Percentiles rank a stretch among this genome's conserved stretches.
Evolutionary conservation across 2,113 vertebrate species (phyloP).

Genomic region (Porphyrio hochstetteri): DNA sequence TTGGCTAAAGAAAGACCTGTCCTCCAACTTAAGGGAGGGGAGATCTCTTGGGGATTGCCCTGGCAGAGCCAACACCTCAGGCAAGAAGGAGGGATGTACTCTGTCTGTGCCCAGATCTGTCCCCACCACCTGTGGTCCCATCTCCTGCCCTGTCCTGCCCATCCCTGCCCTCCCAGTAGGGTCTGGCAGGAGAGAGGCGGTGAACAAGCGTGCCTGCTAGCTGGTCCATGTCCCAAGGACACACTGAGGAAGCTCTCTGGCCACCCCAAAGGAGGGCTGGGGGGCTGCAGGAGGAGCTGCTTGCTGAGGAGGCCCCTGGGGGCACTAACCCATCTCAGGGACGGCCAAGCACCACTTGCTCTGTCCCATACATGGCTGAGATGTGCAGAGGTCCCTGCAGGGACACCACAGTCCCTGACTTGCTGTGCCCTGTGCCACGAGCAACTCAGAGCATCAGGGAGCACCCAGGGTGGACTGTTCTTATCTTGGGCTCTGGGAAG

Average conservation of each 20-base stretch:
- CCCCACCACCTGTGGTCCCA: background rate
- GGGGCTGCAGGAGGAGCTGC: background rate
- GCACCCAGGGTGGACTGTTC: background rate
- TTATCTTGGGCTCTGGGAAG: background rate
- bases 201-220: background rate
- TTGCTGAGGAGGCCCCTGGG: background rate
- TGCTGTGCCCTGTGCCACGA: background rate
- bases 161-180: background rate
- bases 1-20: background rate
- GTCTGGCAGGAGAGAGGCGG: background rate
- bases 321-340: background rate
- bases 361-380: background rate
- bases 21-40: background rate
- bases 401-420: accelerated
- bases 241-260: background rate
- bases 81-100: accelerated
- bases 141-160: background rate
- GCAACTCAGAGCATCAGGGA: background rate
- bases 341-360: background rate
- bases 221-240: accelerated
- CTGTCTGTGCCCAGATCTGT: background rate
- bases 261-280: background rate
- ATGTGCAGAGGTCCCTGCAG: background rate
- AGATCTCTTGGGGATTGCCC: background rate
- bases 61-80: background rate